A percentile compares a stretch with the other conserved stretches of the same genome.
phyloP scores from a whole-genome alignment of 92 coral and sea anemone species.

The Palythoa grandiflora region DNA sequence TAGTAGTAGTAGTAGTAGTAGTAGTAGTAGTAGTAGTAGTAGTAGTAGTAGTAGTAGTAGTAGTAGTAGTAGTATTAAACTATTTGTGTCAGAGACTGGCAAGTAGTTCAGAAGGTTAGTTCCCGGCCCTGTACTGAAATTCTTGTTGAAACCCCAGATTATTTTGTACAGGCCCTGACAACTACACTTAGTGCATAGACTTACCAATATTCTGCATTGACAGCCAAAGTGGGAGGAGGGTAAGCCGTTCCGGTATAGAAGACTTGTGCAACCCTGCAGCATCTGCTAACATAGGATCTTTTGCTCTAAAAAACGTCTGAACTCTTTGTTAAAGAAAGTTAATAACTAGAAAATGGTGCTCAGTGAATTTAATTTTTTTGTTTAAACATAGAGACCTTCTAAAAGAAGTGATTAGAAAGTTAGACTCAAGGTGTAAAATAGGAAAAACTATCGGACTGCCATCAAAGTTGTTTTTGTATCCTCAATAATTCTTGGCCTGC shows the following conservation, averaged over 20 bases:
- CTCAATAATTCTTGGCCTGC: too few species aligned
- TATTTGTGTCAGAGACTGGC: too few species aligned
- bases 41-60: too few species aligned
- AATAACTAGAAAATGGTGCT: background rate
- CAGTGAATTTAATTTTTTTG: background rate
- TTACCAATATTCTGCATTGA: constrained; percentile 90
- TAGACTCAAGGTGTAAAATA: too few species aligned
- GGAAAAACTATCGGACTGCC: too few species aligned
- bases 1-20: too few species aligned
- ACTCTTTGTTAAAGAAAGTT: constrained; percentile 30
- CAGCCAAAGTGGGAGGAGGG: constrained; percentile 95
- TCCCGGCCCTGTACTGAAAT: background rate
- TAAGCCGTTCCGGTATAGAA: constrained; percentile 74
- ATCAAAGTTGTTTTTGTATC: too few species aligned
- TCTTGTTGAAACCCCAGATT: background rate
- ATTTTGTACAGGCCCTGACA: background rate
- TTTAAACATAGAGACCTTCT: background rate
- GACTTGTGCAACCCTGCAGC: constrained; percentile 90
- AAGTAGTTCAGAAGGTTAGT: too few species aligned
- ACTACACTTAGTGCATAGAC: background rate
- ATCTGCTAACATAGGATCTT: constrained; percentile 90
- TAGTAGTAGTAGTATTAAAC: too few species aligned
- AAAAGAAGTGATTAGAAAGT: background rate
- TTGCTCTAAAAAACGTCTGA: constrained; percentile 96
- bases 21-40: too few species aligned